Conservation (phyloP, 1,140 invertebrate species). For the Ceratina calcarata region DNA sequence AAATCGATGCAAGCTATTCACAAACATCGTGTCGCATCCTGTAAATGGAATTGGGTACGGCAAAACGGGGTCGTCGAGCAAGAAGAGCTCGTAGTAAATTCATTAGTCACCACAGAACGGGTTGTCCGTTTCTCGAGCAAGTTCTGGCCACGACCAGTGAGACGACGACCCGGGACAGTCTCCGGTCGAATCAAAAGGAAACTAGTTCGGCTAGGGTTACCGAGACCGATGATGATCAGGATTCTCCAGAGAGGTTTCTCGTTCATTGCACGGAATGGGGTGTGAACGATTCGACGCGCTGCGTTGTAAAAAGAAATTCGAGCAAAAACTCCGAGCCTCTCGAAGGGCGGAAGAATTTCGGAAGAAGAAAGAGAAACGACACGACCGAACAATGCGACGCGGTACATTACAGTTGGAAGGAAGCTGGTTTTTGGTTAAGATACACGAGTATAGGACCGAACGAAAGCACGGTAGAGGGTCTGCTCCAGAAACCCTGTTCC, state of each 20-base stretch:
- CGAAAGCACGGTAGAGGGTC: not conserved
- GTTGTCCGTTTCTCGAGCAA: conserved; percentile 31
- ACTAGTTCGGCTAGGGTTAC: conserved; percentile 23
- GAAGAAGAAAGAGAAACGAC: not conserved
- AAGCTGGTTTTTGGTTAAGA: conserved; percentile 10
- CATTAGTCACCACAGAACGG: conserved; percentile 63
- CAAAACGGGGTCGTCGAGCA: conserved; percentile 62
- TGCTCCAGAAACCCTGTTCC: conserved; percentile 37
- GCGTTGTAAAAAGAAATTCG: not conserved
- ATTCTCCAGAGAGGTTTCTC: not conserved
- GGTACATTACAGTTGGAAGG: not conserved
- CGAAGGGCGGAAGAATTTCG: not conserved
- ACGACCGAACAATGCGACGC: not conserved
- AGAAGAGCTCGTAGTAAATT: conserved; percentile 59
- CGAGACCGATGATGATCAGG: not conserved
- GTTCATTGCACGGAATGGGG: conserved; percentile 11
- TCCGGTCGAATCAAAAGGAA: conserved; percentile 19
- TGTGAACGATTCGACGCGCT: not conserved
- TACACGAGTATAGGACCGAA: not conserved
- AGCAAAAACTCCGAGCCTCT: not conserved
- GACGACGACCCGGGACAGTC: not conserved
- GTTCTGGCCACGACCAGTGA: conserved; percentile 13
- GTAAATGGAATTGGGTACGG: conserved; percentile 50
- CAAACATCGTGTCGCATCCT: conserved; percentile 42
- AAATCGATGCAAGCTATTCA: conserved; percentile 18